Percentiles rank a stretch among this genome's conserved stretches.
phyloP scores from a whole-genome alignment of 2,888 invertebrate species.

The Dastarcus helophoroides region DNA sequence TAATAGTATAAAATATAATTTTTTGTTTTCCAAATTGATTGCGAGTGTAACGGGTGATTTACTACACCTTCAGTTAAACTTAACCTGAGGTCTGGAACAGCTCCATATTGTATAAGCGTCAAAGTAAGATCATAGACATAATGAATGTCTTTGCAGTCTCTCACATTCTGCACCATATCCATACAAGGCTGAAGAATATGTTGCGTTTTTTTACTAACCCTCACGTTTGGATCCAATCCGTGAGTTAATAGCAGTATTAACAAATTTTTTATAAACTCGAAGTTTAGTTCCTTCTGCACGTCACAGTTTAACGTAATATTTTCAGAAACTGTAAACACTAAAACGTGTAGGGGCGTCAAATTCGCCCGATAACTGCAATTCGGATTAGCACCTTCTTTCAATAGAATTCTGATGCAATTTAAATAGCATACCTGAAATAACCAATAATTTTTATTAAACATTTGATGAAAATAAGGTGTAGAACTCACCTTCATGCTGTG shows the following conservation, averaged over 20 bases:
- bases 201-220: constrained; percentile 48
- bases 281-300: constrained; percentile 53
- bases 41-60: constrained; percentile 30
- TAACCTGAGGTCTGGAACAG: constrained; percentile 57
- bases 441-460: constrained; percentile 4
- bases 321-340: constrained; percentile 60
- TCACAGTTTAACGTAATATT: constrained; percentile 58
- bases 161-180: constrained; percentile 58
- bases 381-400: constrained; percentile 61
- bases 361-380: constrained; percentile 60
- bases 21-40: constrained; percentile 44
- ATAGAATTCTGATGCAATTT: constrained; percentile 55
- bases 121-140: constrained; percentile 59
- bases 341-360: constrained; percentile 56
- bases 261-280: constrained; percentile 59
- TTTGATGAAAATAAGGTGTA: constrained; percentile 5
- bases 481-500: constrained; percentile 56
- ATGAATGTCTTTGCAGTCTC: constrained; percentile 53
- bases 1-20: constrained; percentile 58
- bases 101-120: constrained; percentile 62
- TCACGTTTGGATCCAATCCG: constrained; percentile 54
- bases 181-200: constrained; percentile 60
- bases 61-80: constrained; percentile 37
- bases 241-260: constrained; percentile 52
- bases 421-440: constrained; percentile 52